These are phyloP conservation scores for Aphidius gifuensis DNA, from an alignment of 1,140 invertebrate genomes.

Conservation along the genomic window DNA sequence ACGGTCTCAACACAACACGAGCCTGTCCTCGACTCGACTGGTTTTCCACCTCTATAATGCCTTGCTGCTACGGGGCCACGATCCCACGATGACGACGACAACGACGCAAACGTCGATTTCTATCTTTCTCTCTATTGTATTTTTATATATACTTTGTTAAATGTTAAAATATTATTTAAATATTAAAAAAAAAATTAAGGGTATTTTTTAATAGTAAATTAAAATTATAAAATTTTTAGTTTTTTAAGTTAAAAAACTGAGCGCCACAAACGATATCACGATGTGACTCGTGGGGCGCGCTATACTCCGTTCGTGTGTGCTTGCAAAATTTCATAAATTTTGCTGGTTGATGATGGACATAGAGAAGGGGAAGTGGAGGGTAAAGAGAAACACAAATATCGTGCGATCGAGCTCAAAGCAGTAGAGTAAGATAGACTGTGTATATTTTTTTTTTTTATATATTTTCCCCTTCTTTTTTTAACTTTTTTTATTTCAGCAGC, in stretches of 20 bases:
- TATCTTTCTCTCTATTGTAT: not conserved
- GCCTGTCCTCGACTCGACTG: conserved; percentile 14
- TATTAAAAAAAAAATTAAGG: too few relatives aligned
- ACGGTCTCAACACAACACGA: not conserved
- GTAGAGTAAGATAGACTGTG: too few relatives aligned
- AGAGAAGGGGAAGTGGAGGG: too few relatives aligned
- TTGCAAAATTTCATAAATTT: conserved; percentile 26
- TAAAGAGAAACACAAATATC: conserved; percentile 7
- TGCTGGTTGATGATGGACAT: too few relatives aligned
- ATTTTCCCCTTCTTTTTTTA: too few relatives aligned
- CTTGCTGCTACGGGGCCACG: not conserved
- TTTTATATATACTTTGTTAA: not conserved
- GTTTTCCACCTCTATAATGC: not conserved
- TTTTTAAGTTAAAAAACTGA: conserved; percentile 7
- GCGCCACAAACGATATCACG: conserved; percentile 16
- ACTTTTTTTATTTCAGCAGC: too few relatives aligned
- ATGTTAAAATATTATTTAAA: too few relatives aligned
- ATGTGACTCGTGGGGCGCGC: conserved; percentile 23
- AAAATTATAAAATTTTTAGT: not conserved
- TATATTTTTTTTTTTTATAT: too few relatives aligned
- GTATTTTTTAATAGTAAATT: too few relatives aligned
- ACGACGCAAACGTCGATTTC: not conserved
- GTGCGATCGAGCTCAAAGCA: conserved; percentile 20
- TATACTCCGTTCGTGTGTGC: conserved; percentile 20
- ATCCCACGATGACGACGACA: conserved; percentile 5